Percentiles rank a stretch among this genome's conserved stretches.
Conservation (phyloP, 2,888 invertebrate species). For the Tyria jacobaeae region DNA sequence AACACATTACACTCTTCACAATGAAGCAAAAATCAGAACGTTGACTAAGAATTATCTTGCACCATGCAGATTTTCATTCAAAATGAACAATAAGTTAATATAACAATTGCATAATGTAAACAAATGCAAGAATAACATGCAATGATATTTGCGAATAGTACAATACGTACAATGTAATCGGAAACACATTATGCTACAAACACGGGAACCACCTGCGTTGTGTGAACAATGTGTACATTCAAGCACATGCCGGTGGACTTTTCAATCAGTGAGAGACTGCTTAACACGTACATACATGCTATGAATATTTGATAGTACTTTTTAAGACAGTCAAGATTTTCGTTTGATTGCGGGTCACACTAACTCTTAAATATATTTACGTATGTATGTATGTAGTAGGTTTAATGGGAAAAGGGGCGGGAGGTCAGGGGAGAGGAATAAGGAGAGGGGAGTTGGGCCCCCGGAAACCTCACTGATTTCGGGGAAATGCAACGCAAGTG, state of each 20-base stretch:
- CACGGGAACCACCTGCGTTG: constrained; percentile 1
- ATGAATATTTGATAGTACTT: background rate
- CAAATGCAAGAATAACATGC: background rate
- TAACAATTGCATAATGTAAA: background rate
- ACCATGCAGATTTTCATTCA: too few relatives aligned
- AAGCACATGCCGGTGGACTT: background rate
- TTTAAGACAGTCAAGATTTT: background rate
- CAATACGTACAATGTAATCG: background rate
- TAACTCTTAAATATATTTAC: too few relatives aligned
- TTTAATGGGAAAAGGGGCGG: too few relatives aligned
- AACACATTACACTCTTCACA: too few relatives aligned
- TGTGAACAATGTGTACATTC: background rate
- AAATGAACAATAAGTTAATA: background rate
- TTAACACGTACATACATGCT: background rate
- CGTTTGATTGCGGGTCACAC: background rate
- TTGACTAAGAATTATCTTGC: too few relatives aligned
- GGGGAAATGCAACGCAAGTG: too few relatives aligned
- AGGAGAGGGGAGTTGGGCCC: too few relatives aligned
- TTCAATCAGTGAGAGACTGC: background rate
- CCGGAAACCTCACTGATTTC: too few relatives aligned
- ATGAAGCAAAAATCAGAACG: too few relatives aligned
- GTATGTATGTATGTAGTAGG: too few relatives aligned
- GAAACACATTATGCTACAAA: background rate
- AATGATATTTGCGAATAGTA: background rate
- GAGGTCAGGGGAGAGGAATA: too few relatives aligned